Evolutionary conservation across 1,140 invertebrate genomes (phyloP).

Genomic region (Drosophila mojavensis): DNA sequence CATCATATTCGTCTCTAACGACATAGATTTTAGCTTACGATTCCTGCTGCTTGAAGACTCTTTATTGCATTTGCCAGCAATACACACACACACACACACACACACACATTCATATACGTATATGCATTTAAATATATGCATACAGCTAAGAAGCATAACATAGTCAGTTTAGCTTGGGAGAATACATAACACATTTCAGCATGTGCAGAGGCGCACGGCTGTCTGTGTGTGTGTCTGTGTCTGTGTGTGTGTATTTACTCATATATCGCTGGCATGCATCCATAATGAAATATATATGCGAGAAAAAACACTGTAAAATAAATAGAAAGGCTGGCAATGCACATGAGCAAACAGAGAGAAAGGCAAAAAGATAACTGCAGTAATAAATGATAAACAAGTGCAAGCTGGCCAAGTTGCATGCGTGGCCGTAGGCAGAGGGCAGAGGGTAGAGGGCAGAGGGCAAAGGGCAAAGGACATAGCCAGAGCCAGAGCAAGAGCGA

Average conservation of each 20-base stretch:
- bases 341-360: conserved; percentile 36
- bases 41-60: conserved; percentile 8
- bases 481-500: conserved; percentile 9
- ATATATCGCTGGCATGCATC: conserved; percentile 46
- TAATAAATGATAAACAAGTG: conserved; percentile 78
- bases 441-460: not conserved
- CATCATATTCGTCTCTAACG: not conserved
- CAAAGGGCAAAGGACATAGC: not conserved
- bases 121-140: conserved; percentile 1
- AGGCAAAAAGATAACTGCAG: conserved; percentile 59
- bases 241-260: conserved; percentile 30
- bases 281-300: conserved; percentile 55
- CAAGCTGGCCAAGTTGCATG: conserved; percentile 61
- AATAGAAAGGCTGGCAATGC: conserved; percentile 41
- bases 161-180: too few species aligned
- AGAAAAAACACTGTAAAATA: conserved; percentile 50
- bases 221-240: too few species aligned
- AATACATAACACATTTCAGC: not conserved
- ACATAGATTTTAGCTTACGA: not conserved
- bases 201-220: not conserved
- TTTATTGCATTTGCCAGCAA: conserved; percentile 41
- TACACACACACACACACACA: conserved; percentile 21
- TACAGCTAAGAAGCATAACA: not conserved
- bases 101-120: not conserved
- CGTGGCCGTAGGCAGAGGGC: not conserved